Evolutionary conservation across 2,888 invertebrate species (phyloP).

Genomic region (Drosophila basisetae): DNA sequence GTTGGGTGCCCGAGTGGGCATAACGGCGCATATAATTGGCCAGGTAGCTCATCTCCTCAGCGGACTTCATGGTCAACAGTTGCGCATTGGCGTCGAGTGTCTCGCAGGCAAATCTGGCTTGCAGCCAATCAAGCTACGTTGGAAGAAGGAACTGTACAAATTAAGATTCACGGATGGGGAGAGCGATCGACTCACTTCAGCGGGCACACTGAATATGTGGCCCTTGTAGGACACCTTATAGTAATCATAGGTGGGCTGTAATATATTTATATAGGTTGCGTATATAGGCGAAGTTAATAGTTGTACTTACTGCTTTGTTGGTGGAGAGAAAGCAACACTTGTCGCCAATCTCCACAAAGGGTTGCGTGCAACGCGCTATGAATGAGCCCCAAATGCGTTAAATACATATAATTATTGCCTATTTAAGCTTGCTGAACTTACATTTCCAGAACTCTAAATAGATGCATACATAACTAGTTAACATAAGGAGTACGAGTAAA

Average conservation of each 20-base stretch:
- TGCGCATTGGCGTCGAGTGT: constrained; percentile 46
- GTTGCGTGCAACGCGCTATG: constrained; percentile 52
- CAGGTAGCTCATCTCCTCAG: constrained; percentile 47
- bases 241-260: constrained; percentile 57
- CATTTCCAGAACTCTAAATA: constrained; percentile 45
- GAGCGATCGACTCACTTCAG: constrained; percentile 41
- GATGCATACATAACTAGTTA: constrained; percentile 45
- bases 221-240: constrained; percentile 63
- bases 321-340: constrained; percentile 67
- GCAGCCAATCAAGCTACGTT: constrained; percentile 60
- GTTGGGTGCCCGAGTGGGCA: constrained; percentile 50
- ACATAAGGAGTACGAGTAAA: constrained; percentile 35
- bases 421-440: constrained; percentile 24
- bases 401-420: not conserved
- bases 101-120: constrained; percentile 64
- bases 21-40: constrained; percentile 37
- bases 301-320: constrained; percentile 54
- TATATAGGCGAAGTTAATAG: too few species aligned
- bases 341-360: constrained; percentile 60
- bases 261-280: not conserved
- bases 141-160: not conserved
- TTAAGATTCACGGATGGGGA: not conserved
- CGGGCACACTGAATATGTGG: constrained; percentile 56
- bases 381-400: not conserved
- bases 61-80: constrained; percentile 44